Conservation (phyloP, 2,888 invertebrate genomes). For the Cephus rjabovi region DNA sequence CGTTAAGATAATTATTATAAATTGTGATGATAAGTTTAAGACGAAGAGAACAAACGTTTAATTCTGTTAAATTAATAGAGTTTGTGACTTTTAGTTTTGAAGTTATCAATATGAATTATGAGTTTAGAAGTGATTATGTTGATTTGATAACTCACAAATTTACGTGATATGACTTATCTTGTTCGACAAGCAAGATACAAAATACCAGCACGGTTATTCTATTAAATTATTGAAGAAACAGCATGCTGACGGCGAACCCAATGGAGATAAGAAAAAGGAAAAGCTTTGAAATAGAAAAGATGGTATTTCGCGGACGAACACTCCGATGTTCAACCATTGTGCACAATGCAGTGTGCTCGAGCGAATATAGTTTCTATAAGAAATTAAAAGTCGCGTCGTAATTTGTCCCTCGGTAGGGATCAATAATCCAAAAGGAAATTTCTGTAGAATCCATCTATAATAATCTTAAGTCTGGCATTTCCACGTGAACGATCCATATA, state of each 20-base stretch:
- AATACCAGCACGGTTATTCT: conserved; percentile 19
- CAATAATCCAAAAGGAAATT: background rate
- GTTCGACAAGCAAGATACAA: background rate
- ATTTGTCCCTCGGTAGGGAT: background rate
- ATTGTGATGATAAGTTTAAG: too few species aligned
- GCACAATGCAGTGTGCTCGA: conserved; percentile 12
- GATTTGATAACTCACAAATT: background rate
- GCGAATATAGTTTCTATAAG: conserved; percentile 1
- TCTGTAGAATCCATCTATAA: background rate
- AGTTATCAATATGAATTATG: background rate
- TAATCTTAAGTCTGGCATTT: too few species aligned
- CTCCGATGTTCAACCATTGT: conserved; percentile 13
- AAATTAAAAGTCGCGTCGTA: conserved; percentile 7
- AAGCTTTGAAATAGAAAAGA: conserved; percentile 14
- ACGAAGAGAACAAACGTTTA: too few species aligned
- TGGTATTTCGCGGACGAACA: conserved; percentile 25
- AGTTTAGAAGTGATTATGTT: background rate
- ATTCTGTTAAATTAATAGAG: too few species aligned
- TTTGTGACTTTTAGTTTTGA: background rate
- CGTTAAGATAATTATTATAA: background rate
- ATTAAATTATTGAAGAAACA: conserved; percentile 39
- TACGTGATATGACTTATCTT: background rate
- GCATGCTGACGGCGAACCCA: conserved; percentile 11
- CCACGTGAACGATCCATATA: background rate
- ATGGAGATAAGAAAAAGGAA: conserved; percentile 12